Evolutionary conservation across 1,140 invertebrate genomes (phyloP).

Genomic region (Bombus confusus): DNA sequence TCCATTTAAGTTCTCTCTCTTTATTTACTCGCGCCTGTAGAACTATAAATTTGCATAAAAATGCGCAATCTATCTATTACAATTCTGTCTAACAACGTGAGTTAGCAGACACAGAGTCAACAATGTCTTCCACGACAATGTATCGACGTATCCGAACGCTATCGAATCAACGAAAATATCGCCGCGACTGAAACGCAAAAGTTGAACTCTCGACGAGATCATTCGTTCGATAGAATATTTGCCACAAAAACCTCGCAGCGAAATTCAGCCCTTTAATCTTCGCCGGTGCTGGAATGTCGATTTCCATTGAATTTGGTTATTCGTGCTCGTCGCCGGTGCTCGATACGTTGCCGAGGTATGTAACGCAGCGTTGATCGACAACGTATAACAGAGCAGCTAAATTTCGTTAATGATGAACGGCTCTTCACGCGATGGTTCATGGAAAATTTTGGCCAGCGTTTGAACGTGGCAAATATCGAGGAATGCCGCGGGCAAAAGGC

Average conservation of each 20-base stretch:
- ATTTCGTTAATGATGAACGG: constrained; percentile 34
- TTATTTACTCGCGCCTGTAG: too few species aligned
- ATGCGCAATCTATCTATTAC: too few species aligned
- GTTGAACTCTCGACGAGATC: not conserved
- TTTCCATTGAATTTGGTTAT: constrained; percentile 28
- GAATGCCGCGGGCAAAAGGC: constrained; percentile 15
- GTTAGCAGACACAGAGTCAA: too few species aligned
- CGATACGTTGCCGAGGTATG: not conserved
- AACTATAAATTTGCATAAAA: too few species aligned
- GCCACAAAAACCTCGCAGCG: constrained; percentile 6
- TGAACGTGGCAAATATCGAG: not conserved
- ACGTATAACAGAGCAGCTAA: constrained; percentile 29
- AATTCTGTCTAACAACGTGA: too few species aligned
- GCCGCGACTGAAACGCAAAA: not conserved
- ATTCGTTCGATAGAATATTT: constrained; percentile 21
- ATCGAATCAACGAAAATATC: not conserved
- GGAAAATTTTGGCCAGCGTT: constrained; percentile 1
- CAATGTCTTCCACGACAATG: too few species aligned
- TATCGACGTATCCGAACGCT: not conserved
- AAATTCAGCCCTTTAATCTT: constrained; percentile 22
- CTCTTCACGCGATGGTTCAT: not conserved
- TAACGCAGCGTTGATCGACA: constrained; percentile 18
- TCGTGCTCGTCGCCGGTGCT: not conserved
- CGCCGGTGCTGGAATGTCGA: constrained; percentile 18
- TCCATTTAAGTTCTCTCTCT: too few species aligned